Evolutionary conservation across 2,888 invertebrate species (phyloP).

Genomic region (Leptura quadrifasciata): DNA sequence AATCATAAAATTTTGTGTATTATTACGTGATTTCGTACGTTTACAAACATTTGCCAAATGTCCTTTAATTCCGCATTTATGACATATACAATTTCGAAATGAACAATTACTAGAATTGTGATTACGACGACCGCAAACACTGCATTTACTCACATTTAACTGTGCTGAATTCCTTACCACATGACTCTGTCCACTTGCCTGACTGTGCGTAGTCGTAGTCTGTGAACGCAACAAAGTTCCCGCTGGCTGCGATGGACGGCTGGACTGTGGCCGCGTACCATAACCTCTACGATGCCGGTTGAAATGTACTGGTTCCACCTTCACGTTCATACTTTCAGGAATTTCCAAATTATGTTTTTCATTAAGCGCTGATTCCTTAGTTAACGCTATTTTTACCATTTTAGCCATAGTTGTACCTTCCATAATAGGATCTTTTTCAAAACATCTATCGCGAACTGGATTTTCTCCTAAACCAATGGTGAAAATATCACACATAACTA

Average conservation of each 20-base stretch:
- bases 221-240: neutral
- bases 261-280: neutral
- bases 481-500: slow-evolving; percentile 44
- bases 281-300: neutral
- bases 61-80: no score
- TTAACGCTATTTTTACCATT: slow-evolving; percentile 36
- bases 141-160: slow-evolving; percentile 19
- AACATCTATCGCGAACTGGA: slow-evolving; percentile 41
- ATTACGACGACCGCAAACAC: slow-evolving; percentile 35
- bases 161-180: slow-evolving; percentile 19
- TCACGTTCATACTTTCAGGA: slow-evolving; percentile 7
- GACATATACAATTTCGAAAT: slow-evolving; percentile 36
- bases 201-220: neutral
- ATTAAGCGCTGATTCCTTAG: slow-evolving; percentile 41
- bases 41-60: no score
- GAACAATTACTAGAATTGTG: slow-evolving; percentile 35
- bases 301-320: slow-evolving; percentile 26
- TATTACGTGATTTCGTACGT: no score
- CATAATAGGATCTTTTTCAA: slow-evolving; percentile 46
- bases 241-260: neutral
- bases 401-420: neutral
- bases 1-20: no score
- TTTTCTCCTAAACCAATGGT: no score
- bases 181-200: slow-evolving; percentile 9
- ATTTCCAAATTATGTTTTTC: slow-evolving; percentile 32